Evolutionary conservation across 2,113 vertebrate genomes (phyloP).

Genomic region (Osmerus eperlanus): DNA sequence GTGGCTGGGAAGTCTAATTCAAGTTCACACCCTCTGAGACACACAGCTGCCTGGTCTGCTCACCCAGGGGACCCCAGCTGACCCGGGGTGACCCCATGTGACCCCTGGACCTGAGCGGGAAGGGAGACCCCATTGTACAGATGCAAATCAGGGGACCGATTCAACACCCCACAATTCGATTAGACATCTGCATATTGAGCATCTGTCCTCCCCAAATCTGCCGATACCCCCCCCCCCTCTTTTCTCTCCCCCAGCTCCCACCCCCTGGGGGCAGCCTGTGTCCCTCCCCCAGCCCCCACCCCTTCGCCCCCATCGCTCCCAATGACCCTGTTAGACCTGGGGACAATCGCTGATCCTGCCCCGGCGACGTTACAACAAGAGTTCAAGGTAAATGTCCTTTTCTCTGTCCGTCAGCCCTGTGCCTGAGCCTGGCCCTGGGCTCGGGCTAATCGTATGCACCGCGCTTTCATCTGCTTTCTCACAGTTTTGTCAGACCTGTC

Average conservation of each 20-base stretch:
- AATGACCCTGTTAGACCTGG: conserved; percentile 60
- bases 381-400: conserved; percentile 75
- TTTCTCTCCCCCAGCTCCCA: conserved; percentile 23
- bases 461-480: conserved; percentile 52
- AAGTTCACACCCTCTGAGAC: conserved; percentile 71
- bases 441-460: conserved; percentile 57
- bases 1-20: conserved; percentile 49
- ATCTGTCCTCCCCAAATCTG: conserved; percentile 74
- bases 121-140: conserved; percentile 58
- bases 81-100: conserved; percentile 51
- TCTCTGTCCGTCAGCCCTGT: conserved; percentile 52
- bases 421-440: conserved; percentile 38
- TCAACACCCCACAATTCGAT: conserved; percentile 72
- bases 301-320: conserved; percentile 33
- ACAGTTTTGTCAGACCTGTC: conserved; percentile 22
- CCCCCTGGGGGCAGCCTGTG: conserved; percentile 50
- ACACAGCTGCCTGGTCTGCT: conserved; percentile 69
- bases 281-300: conserved; percentile 40
- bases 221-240: conserved; percentile 51
- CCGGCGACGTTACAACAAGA: conserved; percentile 58
- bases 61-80: conserved; percentile 56
- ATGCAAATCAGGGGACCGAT: conserved; percentile 73
- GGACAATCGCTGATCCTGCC: conserved; percentile 67
- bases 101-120: conserved; percentile 62
- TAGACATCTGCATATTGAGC: conserved; percentile 78